phyloP scores from a whole-genome alignment of 2,888 invertebrate genomes.

The Coenonympha glycerion region DNA sequence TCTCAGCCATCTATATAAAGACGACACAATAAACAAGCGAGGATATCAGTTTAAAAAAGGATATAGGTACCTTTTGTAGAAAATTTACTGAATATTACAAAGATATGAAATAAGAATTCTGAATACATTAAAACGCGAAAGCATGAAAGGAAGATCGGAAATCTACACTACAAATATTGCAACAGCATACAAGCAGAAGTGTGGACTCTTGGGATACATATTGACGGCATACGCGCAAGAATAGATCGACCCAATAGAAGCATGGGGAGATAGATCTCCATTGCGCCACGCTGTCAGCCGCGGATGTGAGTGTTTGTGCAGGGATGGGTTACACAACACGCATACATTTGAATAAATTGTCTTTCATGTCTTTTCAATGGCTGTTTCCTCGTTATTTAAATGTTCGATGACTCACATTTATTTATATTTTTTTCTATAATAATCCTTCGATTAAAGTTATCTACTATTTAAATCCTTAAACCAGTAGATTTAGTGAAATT shows the following conservation, averaged over 20 bases:
- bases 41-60: too few relatives aligned
- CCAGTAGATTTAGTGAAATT: too few relatives aligned
- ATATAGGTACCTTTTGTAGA: too few relatives aligned
- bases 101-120: too few relatives aligned
- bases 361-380: conserved; percentile 21
- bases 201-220: conserved; percentile 29
- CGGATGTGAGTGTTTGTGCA: conserved; percentile 45
- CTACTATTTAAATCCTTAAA: too few relatives aligned
- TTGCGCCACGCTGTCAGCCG: conserved; percentile 50
- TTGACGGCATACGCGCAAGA: conserved; percentile 47
- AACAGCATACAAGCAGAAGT: not conserved
- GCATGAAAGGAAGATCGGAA: too few relatives aligned
- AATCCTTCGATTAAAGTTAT: too few relatives aligned
- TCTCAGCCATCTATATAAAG: too few relatives aligned
- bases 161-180: conserved; percentile 35
- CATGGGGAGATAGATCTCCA: conserved; percentile 40
- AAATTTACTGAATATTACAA: too few relatives aligned
- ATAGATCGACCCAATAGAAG: conserved; percentile 67
- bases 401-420: not conserved
- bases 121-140: too few relatives aligned
- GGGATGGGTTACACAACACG: conserved; percentile 48
- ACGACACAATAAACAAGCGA: too few relatives aligned
- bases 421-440: not conserved
- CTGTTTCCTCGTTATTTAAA: conserved; percentile 28
- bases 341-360: conserved; percentile 33